A percentile compares a stretch with the other conserved stretches of the same genome.
These are phyloP conservation scores for Pristionchus japonicus DNA, from an alignment of 2,888 invertebrate species.

Conservation along the genomic window DNA sequence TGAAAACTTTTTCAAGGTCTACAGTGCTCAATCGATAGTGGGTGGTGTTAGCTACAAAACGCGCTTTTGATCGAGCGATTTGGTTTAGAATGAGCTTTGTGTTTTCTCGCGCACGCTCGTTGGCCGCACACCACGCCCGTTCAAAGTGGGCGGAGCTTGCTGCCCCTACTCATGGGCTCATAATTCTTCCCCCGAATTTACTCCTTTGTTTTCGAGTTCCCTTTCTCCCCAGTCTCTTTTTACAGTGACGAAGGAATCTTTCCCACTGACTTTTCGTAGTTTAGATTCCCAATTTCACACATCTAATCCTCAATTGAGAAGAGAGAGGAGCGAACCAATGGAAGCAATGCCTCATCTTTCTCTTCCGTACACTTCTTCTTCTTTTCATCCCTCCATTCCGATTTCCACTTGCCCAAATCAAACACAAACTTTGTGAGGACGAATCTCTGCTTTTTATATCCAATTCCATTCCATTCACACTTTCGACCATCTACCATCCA, in stretches of 20 bases:
- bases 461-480: conserved; percentile 1
- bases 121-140: too few species aligned
- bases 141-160: too few species aligned
- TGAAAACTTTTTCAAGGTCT: too few species aligned
- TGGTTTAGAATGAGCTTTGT: too few species aligned
- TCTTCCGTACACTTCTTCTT: conserved; percentile 16
- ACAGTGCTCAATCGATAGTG: too few species aligned
- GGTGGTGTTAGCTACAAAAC: too few species aligned
- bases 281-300: background rate
- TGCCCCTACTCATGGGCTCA: too few species aligned
- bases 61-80: too few species aligned
- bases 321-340: background rate
- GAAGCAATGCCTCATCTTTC: background rate
- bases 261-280: background rate
- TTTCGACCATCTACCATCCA: background rate
- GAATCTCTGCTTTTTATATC: background rate
- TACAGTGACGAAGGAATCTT: background rate
- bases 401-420: conserved; percentile 22
- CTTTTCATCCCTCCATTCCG: background rate
- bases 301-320: background rate
- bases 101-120: too few species aligned
- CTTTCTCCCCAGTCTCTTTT: background rate
- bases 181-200: background rate
- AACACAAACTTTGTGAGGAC: conserved; percentile 27
- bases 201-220: background rate